Conservation (phyloP, 2,797 vertebrate genomes). For the Coilia nasus region DNA sequence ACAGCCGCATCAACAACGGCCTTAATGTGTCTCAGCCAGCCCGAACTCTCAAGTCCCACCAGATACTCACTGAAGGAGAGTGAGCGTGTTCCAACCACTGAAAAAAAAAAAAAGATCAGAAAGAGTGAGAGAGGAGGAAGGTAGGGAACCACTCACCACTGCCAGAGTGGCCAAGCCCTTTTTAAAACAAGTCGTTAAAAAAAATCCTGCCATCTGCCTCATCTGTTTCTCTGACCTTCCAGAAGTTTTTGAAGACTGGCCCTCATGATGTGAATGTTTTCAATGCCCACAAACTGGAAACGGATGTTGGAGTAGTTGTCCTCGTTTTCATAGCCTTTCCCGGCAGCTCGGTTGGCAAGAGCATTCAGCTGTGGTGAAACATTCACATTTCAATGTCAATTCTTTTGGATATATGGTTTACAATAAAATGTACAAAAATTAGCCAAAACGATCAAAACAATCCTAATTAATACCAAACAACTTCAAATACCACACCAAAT, state of each 20-base stretch:
- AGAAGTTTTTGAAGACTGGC: conserved; percentile 92
- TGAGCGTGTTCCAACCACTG: conserved; percentile 85
- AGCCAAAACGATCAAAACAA: background rate
- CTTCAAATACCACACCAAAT: background rate
- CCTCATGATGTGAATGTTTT: conserved; percentile 99
- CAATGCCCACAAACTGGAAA: conserved; percentile 98
- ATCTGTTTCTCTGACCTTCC: conserved; percentile 79
- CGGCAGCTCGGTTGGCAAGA: conserved; percentile 96
- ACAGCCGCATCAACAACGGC: conserved; percentile 91
- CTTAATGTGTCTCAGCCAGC: conserved; percentile 96
- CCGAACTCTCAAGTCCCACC: conserved; percentile 88
- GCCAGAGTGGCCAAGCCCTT: background rate
- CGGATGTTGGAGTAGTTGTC: conserved; percentile 99
- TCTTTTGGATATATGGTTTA: background rate
- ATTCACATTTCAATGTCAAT: background rate
- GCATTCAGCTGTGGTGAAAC: conserved; percentile 84
- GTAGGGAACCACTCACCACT: background rate
- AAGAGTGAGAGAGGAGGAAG: background rate
- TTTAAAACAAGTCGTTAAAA: background rate
- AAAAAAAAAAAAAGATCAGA: conserved; percentile 33
- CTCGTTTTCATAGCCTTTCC: conserved; percentile 98
- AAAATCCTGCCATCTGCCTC: background rate
- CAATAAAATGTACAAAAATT: background rate
- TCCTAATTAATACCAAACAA: background rate
- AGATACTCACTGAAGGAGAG: conserved; percentile 90